A percentile compares a stretch with the other conserved stretches of the same genome.
Evolutionary conservation across 2,113 vertebrate genomes (phyloP).

Genomic region (Brienomyrus brachyistius): DNA sequence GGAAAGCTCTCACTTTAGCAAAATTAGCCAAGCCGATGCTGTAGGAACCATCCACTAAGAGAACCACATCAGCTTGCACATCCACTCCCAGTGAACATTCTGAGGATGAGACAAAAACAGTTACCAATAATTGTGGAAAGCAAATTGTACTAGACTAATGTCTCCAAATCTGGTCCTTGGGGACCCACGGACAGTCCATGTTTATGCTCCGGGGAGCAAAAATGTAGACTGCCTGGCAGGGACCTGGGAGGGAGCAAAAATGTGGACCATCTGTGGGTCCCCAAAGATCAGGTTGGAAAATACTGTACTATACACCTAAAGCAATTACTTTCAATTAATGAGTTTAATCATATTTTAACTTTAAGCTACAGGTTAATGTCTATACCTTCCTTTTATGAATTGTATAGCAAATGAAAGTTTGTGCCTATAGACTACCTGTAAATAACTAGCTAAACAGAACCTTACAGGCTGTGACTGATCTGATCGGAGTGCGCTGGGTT

Average conservation of each 20-base stretch:
- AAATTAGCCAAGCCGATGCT: constrained; percentile 95
- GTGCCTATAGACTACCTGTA: background rate
- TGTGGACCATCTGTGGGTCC: background rate
- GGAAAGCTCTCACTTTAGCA: constrained; percentile 89
- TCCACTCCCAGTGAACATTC: constrained; percentile 91
- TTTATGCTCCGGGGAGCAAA: background rate
- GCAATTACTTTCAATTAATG: background rate
- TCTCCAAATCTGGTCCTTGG: background rate
- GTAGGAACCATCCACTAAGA: constrained; percentile 95
- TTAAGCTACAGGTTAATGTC: background rate
- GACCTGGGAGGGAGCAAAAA: background rate
- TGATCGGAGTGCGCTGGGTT: background rate
- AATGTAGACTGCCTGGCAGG: background rate
- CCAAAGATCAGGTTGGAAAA: background rate
- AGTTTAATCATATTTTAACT: background rate
- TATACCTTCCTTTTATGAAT: background rate
- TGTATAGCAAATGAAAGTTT: background rate
- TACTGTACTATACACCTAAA: background rate
- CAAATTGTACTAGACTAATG: background rate
- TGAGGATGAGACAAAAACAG: constrained; percentile 46
- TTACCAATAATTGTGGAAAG: background rate
- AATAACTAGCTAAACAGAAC: background rate
- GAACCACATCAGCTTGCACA: constrained; percentile 90
- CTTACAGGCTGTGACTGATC: background rate
- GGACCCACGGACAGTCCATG: background rate